Evolutionary conservation across 2,113 vertebrate species (phyloP), one percentile per base, ranked within the genome.

Genomic region (Scortum barcoo): DNA sequence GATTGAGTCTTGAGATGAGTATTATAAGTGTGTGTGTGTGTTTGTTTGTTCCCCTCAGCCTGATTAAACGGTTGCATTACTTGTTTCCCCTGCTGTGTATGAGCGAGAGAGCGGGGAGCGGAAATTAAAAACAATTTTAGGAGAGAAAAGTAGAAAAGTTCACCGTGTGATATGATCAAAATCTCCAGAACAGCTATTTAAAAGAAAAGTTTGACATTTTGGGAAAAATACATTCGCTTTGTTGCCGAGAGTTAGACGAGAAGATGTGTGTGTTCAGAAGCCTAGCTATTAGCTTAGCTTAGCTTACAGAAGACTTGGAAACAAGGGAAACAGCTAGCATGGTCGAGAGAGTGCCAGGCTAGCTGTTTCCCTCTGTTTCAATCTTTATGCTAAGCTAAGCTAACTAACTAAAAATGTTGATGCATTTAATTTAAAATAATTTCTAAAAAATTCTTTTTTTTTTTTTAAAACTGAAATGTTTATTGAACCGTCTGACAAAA

Each of bases 1-100:
- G 66, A 83, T 66, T 9, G 0, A 76, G 86, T 85, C 83, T 73
- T 38, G 60, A 88, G 77, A 88, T 89, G 75, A 82, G 70, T 62
- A 5, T 48, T 83, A 12, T 36, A 16, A 10, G 38, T 16, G 36
- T 50, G 40, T 40, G 42, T 42, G 54, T 36, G 61, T 50, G 60
- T 72, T 54, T 72, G 71, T 84, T 71, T 10, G 68, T 77, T 78
- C 82, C 78, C 81, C 69, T 87, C 68, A 69, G 88, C 63, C 89
- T 76, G 80, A 87, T 90, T 91, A 91, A 89, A 75, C 84, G 76
- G 78, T 89, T 88, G 77, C 77, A 70, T 90, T 89, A 81, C 63
- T 74, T 65, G 69, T 87, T 85, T 76, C 66, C 78, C 74, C 84
- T 36, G 81, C 72, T 44, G 53, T 58, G 71, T 22, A 13, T 78